A percentile compares a stretch with the other conserved stretches of the same genome.
Conservation (phyloP, 2,888 invertebrate genomes). For the Bursaphelenchus okinawaensis region DNA sequence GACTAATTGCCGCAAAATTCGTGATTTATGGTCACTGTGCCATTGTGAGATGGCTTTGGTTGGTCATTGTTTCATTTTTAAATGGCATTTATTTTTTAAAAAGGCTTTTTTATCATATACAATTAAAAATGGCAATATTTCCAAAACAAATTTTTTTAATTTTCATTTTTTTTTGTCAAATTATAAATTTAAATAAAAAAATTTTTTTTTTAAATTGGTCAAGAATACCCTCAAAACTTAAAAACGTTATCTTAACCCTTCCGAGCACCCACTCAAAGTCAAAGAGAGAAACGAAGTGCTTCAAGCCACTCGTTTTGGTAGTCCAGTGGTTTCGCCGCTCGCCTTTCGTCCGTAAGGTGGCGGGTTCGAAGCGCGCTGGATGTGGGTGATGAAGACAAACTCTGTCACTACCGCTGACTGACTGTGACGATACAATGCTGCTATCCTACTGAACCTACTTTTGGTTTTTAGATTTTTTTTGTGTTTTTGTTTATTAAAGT, state of each 20-base stretch:
- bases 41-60: too few relatives aligned
- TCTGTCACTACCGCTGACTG: background rate
- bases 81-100: too few relatives aligned
- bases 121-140: too few relatives aligned
- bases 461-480: background rate
- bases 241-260: background rate
- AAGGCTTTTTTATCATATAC: too few relatives aligned
- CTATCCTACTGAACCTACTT: conserved; percentile 10
- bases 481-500: conserved; percentile 16
- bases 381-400: background rate
- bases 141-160: too few relatives aligned
- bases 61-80: too few relatives aligned
- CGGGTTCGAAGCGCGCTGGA: background rate
- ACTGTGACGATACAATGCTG: background rate
- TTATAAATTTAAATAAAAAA: too few relatives aligned
- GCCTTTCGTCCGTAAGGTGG: background rate
- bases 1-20: too few relatives aligned
- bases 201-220: too few relatives aligned
- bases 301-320: background rate
- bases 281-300: background rate
- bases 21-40: too few relatives aligned
- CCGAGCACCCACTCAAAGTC: background rate
- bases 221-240: background rate
- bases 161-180: too few relatives aligned
- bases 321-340: background rate